Evolutionary conservation across 2,797 vertebrate species (phyloP).

Genomic region (Gambusia yucatana): DNA sequence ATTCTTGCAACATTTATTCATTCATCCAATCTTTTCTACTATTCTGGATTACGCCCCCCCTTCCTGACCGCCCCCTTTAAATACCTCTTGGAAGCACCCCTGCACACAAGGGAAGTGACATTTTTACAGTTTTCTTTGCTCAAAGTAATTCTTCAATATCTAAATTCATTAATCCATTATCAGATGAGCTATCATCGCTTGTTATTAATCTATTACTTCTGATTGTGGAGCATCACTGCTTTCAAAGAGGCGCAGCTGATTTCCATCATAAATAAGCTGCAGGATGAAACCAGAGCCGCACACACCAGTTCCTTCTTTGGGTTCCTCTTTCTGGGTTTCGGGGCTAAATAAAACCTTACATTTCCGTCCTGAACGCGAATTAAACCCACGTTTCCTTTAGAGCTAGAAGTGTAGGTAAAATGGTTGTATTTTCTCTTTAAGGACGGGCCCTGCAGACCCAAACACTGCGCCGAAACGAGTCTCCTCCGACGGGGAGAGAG

Average conservation of each 20-base stretch:
- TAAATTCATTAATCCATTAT: not conserved
- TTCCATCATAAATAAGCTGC: constrained; percentile 12
- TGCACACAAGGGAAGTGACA: not conserved
- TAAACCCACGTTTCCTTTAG: not conserved
- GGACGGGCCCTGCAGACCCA: not conserved
- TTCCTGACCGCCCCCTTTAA: not conserved
- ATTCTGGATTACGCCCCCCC: not conserved
- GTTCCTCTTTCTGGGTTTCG: constrained; percentile 12
- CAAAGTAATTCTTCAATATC: not conserved
- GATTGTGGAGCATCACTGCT: too few species aligned
- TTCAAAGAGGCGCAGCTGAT: constrained; percentile 7
- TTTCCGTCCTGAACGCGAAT: not conserved
- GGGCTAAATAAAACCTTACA: not conserved
- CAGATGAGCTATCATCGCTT: not conserved
- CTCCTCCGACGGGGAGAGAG: not conserved
- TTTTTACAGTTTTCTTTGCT: not conserved
- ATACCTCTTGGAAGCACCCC: not conserved
- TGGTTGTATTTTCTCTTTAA: not conserved
- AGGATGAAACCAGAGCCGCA: constrained; percentile 3
- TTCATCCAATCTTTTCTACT: not conserved
- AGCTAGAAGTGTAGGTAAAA: not conserved
- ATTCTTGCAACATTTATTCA: not conserved
- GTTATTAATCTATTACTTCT: not conserved
- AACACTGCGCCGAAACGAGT: not conserved
- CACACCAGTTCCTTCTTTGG: constrained; percentile 6